These are phyloP conservation scores for Diplodus sargus DNA, from an alignment of 2,797 vertebrate genomes.

Conservation along the genomic window DNA sequence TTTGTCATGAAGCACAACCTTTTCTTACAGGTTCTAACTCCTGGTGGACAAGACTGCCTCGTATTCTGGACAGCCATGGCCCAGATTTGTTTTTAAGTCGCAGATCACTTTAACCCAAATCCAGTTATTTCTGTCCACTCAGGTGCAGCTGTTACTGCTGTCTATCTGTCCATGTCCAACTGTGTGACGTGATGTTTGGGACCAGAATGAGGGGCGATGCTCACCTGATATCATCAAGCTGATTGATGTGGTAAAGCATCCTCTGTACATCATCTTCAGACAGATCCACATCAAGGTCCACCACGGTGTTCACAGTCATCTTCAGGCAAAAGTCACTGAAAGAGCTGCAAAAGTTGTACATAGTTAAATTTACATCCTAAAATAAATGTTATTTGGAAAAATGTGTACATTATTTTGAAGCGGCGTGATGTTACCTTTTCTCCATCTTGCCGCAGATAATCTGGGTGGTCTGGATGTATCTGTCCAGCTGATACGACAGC, in stretches of 20 bases:
- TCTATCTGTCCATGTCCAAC: too few relatives aligned
- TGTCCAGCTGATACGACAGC: slow-evolving; percentile 73
- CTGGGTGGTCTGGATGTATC: slow-evolving; percentile 68
- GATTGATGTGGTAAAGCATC: slow-evolving; percentile 69
- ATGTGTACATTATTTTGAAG: neutral
- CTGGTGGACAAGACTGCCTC: too few relatives aligned
- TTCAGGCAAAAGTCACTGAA: neutral
- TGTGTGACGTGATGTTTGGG: neutral
- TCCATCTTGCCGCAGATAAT: slow-evolving; percentile 70
- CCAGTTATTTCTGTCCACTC: too few relatives aligned
- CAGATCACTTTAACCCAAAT: too few relatives aligned
- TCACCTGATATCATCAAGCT: slow-evolving; percentile 77
- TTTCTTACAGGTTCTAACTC: too few relatives aligned
- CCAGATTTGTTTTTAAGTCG: too few relatives aligned
- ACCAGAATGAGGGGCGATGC: too few relatives aligned
- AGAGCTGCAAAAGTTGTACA: neutral
- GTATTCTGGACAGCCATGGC: too few relatives aligned
- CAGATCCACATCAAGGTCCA: neutral
- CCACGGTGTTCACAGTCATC: neutral
- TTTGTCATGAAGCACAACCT: too few relatives aligned
- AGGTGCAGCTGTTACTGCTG: too few relatives aligned
- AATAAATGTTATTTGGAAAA: neutral
- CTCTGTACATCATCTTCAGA: slow-evolving; percentile 42
- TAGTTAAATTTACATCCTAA: neutral
- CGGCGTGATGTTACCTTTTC: slow-evolving; percentile 59